Evolutionary conservation across 2,797 vertebrate genomes (phyloP).

Genomic region (Catamblyrhynchus diadema): DNA sequence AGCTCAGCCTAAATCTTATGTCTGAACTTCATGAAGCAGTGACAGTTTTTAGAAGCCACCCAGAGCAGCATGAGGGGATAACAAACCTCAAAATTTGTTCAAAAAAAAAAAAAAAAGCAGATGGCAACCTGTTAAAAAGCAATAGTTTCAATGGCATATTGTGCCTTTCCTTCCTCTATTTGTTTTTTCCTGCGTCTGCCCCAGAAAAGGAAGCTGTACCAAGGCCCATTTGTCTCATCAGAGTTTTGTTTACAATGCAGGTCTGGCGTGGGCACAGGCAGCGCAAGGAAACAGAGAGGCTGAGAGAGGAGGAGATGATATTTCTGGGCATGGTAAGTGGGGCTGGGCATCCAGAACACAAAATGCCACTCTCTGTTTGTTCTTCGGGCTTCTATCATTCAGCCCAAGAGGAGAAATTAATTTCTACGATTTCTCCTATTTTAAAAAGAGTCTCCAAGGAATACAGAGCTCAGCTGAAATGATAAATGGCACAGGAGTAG

Average conservation of each 20-base stretch:
- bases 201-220: constrained; percentile 44
- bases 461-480: neutral
- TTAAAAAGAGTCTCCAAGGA: neutral
- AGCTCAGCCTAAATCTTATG: neutral
- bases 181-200: constrained; percentile 57
- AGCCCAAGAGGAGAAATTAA: neutral
- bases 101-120: neutral
- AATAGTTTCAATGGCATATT: constrained; percentile 36
- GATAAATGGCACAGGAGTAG: constrained; percentile 6
- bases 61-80: neutral
- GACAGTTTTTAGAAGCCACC: neutral
- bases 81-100: neutral
- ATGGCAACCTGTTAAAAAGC: constrained; percentile 37
- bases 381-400: neutral
- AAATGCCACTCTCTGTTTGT: neutral
- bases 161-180: constrained; percentile 54
- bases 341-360: neutral
- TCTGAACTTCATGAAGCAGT: neutral
- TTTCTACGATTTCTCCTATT: neutral
- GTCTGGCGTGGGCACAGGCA: constrained; percentile 81
- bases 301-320: constrained; percentile 82
- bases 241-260: constrained; percentile 63
- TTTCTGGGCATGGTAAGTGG: constrained; percentile 87
- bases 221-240: constrained; percentile 55
- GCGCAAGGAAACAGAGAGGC: constrained; percentile 69